Percentiles rank a stretch among this genome's conserved stretches.
phyloP scores from a whole-genome alignment of 1,140 invertebrate species.

The Cyrtorhinus lividipennis region DNA sequence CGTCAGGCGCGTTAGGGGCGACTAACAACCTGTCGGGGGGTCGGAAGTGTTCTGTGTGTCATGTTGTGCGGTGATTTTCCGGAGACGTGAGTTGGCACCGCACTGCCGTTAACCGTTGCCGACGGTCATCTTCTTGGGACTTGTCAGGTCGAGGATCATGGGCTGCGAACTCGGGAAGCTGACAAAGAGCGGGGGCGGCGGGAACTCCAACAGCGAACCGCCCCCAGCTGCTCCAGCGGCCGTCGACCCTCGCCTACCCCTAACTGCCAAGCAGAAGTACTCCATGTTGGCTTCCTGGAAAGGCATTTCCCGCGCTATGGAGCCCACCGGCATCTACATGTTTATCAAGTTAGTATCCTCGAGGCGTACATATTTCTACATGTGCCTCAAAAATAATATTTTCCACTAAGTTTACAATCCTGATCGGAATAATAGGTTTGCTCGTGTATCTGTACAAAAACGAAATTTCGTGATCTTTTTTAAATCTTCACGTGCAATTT shows the following conservation, averaged over 20 bases:
- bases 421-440: too few relatives aligned
- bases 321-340: constrained; percentile 75
- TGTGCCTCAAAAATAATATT: too few relatives aligned
- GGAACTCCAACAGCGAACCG: constrained; percentile 27
- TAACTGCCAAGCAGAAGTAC: constrained; percentile 74
- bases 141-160: constrained; percentile 34
- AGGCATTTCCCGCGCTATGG: constrained; percentile 70
- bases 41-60: constrained; percentile 13
- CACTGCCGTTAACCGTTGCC: too few relatives aligned
- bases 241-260: constrained; percentile 59
- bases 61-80: constrained; percentile 5
- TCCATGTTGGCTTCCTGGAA: constrained; percentile 80
- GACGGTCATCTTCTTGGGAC: too few relatives aligned
- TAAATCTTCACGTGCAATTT: too few relatives aligned
- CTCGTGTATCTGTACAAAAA: too few relatives aligned
- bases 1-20: background rate
- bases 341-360: constrained; percentile 72
- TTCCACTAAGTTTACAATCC: too few relatives aligned
- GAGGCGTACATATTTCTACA: background rate
- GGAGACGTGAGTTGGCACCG: background rate
- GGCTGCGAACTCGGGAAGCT: constrained; percentile 64
- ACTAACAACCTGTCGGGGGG: background rate
- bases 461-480: too few relatives aligned
- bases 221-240: constrained; percentile 39
- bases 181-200: constrained; percentile 35